These are phyloP conservation scores for Babyrousa celebensis DNA, from an alignment of 2,797 vertebrate genomes.

Conservation along the genomic window DNA sequence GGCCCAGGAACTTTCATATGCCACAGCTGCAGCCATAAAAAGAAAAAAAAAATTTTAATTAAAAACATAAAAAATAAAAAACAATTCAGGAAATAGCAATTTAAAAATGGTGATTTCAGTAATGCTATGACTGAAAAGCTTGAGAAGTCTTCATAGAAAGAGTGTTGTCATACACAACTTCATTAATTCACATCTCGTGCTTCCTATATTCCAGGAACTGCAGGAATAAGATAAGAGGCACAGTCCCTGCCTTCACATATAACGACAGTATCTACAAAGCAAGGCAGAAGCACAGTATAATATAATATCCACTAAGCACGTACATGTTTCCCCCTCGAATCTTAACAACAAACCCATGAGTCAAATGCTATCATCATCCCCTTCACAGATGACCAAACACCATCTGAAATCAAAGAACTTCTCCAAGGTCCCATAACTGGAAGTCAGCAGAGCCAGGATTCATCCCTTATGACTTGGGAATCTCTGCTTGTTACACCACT, in stretches of 20 bases:
- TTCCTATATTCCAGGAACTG: not conserved
- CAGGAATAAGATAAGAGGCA: not conserved
- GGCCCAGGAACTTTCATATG: too few species aligned
- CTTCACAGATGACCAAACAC: not conserved
- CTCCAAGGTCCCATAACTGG: not conserved
- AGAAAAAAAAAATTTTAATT: too few species aligned
- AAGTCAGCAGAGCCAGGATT: not conserved
- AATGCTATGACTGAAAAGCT: not conserved
- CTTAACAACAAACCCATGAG: not conserved
- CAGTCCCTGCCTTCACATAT: not conserved
- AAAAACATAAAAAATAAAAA: slow-evolving; percentile 21
- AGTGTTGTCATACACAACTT: not conserved
- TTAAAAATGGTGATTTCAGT: not conserved
- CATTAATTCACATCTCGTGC: not conserved
- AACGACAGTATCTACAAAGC: not conserved
- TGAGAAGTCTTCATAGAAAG: not conserved
- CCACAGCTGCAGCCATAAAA: too few species aligned
- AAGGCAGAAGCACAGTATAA: not conserved
- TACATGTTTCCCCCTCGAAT: not conserved
- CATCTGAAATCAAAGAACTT: not conserved
- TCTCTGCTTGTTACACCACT: not conserved
- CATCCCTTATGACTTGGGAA: not conserved
- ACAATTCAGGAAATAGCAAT: not conserved
- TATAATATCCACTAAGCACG: not conserved
- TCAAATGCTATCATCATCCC: not conserved